Base-by-base conservation (phyloP, 1,140 invertebrate genomes). In the Thaumetopoea pityocampa region DNA sequence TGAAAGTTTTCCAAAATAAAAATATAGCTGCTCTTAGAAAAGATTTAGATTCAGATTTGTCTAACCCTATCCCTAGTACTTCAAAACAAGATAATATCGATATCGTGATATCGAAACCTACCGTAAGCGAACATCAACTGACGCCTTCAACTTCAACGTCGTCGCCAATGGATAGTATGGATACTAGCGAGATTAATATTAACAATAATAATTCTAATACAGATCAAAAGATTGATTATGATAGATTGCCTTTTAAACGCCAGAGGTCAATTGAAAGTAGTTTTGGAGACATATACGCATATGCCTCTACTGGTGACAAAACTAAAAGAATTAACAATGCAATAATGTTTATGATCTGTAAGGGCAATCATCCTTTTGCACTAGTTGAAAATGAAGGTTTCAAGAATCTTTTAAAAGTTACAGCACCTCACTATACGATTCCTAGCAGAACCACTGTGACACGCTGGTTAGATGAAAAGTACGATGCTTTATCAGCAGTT, bases 371-470 rank as follows among this genome's bases (percentile, higher is more conserved):
- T 36, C 64, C 73, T 14, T 70, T 82, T 27, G 50, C 43, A 30
- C 60, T 66, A 5, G 63, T 80, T 28, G 61, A 85, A 55, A 67
- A 68, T 49, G 60, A 69, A 34, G 67, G 70, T n/a, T 86, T 85
- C 35, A 28, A 41, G 8, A 53, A 64, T 48, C 35, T 80, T 3
- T 50, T 83, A 32, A 81, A 68, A 52, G 47, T 50, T 26, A 26
- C 49, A 29, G 62, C 52, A 14, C 78, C 70, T 18, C 49, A 63
- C 17, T 82, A 74, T 52, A 70, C 79, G 38, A 30, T 71, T 30
- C 71, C 78, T 7, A 59, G 24, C 33, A 60, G 53, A 34, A 63
- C 55, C 22, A 59, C 57, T 10, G n/a, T 51, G 10, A 50, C 18
- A 11, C 49, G 50, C 18, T 56, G 42, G 46, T 4, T 61, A 17